Evolutionary conservation across 2,888 invertebrate genomes (phyloP), one percentile per base, ranked within the genome.

Genomic region (Operophtera brumata): DNA sequence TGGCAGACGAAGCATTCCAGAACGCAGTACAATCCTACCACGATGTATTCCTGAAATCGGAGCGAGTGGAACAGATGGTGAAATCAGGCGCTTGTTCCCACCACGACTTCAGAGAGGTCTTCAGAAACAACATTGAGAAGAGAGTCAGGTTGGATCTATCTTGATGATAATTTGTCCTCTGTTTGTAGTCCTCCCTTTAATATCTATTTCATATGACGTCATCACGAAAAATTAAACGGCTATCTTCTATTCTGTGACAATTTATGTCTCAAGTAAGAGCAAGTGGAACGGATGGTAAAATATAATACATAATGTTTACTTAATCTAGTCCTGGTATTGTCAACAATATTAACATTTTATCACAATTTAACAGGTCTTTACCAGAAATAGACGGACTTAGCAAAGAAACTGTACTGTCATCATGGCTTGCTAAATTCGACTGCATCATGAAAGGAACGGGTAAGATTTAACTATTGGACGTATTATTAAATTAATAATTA

Each of bases 401-500:
- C 90, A 99, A 99, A 91, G 99, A 99, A 90, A 99, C 99, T 40
- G 99, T 99, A 37, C 92, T 99, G 65, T 98, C 98, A 62, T 99
- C 99, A 40, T 99, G 99, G 99, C 95, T 99, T 94, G 97, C 98
- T 52, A 99, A 99, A 87, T 99, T 99, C 86, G 99, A 99, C 91
- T 97, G 98, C 85, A 99, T 99, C 78, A 95, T 98, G 84, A 97
- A 97, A 89, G 97, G 96, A 87, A 94, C 92, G 46, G 91, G 91
- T 91, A 75, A 85, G 87, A 36, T 13, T 13, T 4, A 8, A 39
- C 20, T 48, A 37, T 40, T 36, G 26, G 26, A 32, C 37, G 26
- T 51, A 8, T 37, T 13, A 30, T 13, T 34, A 47, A 48, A 9
- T 41, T 28, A 11, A 26, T 1, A 26, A 2, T 7, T 10, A 42